Evolutionary conservation across 2,113 vertebrate genomes (phyloP).

Genomic region (Tonatia bakeri): DNA sequence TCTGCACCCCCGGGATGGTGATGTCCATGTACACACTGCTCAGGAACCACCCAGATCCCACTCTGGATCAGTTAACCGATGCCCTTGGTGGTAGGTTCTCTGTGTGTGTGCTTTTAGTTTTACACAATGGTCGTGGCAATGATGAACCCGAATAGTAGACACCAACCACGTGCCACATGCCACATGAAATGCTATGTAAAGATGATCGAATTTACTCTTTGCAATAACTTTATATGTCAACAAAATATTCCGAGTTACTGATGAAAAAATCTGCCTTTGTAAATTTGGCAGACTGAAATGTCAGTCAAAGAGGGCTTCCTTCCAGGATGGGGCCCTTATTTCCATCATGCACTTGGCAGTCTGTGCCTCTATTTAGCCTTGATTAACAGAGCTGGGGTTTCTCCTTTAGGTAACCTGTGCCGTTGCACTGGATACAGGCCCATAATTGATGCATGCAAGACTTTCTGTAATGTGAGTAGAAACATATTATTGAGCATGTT

Average conservation of each 20-base stretch:
- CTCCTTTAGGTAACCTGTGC: slow-evolving; percentile 87
- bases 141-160: not conserved
- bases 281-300: not conserved
- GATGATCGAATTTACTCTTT: not conserved
- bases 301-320: not conserved
- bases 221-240: not conserved
- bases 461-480: slow-evolving; percentile 85
- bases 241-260: not conserved
- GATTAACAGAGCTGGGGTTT: not conserved
- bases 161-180: not conserved
- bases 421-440: slow-evolving; percentile 90
- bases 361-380: not conserved
- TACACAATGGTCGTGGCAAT: not conserved
- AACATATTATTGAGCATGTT: not conserved
- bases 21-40: slow-evolving; percentile 89
- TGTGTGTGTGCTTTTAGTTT: not conserved
- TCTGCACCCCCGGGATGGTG: slow-evolving; percentile 93
- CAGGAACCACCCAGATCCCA: slow-evolving; percentile 85
- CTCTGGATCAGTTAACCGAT: slow-evolving; percentile 83
- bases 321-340: not conserved
- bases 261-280: not conserved
- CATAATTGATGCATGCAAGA: slow-evolving; percentile 86
- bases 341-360: not conserved
- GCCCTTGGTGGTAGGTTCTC: slow-evolving; percentile 81
- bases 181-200: not conserved